Evolutionary conservation across 2,113 vertebrate species (phyloP).

Genomic region (Odontophorus gujanensis): DNA sequence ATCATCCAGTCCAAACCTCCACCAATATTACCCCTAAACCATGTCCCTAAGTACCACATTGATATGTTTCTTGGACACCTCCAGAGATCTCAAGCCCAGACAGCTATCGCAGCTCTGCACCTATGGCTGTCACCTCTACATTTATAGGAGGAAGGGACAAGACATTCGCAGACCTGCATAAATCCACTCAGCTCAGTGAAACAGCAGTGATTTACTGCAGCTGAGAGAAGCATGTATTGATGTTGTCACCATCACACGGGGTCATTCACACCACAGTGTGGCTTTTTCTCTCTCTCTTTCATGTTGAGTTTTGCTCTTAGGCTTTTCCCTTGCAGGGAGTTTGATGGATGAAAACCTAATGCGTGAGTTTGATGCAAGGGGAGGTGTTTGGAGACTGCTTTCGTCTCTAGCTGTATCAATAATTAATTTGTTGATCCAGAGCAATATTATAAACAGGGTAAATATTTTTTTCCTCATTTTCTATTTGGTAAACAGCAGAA

Average conservation of each 20-base stretch:
- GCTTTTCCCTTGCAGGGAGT: background rate
- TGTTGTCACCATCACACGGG: background rate
- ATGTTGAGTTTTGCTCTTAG: background rate
- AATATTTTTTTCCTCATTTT: background rate
- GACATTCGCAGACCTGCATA: background rate
- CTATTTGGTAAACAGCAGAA: background rate
- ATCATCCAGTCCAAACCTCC: no score
- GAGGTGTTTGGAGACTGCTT: constrained; percentile 21
- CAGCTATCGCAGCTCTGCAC: background rate
- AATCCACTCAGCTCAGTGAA: background rate
- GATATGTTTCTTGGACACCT: no score
- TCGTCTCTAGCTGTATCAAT: constrained; percentile 27
- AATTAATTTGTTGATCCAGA: constrained; percentile 45
- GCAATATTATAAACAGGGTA: constrained; percentile 8
- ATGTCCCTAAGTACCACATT: no score
- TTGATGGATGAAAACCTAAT: background rate
- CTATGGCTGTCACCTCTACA: background rate
- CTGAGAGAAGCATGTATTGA: background rate
- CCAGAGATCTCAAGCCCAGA: background rate
- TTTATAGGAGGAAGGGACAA: background rate
- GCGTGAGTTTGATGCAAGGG: background rate
- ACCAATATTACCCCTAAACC: no score
- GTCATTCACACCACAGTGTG: background rate
- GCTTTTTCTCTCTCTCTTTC: background rate
- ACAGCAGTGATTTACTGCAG: background rate